Evolutionary conservation across 1,140 invertebrate species (phyloP), one percentile per base, ranked within the genome.

Genomic region (Drosophila biarmipes): DNA sequence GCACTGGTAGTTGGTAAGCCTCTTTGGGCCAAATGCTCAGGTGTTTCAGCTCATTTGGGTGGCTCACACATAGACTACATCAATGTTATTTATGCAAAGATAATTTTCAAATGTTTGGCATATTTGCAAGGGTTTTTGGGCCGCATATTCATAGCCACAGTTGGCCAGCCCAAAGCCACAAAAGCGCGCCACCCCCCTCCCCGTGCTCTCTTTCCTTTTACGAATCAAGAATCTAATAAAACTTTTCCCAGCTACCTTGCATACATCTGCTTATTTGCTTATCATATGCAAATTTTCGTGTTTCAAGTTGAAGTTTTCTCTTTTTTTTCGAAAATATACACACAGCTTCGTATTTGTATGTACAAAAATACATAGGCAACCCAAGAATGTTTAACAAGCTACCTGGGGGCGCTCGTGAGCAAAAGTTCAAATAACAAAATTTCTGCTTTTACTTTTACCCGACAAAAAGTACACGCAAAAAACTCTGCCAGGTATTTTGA

Each of bases 231-330:
- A 87, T 87, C 79, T 89, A 87, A 87, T 87, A 89, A 87, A 87
- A 87, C 84, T 87, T 87, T 87, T 82, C 58, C 81, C 75, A 67
- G 75, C 63, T 81, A 86, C 73, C 73, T 74, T 61, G 62, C 51
- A 67, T 48, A 73, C 74, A 78, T 59, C 75, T 80, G 79, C 84
- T 89, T 89, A 89, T 90, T 87, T 87, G 79, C 84, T 87, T 87
- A 87, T 87, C 84, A 84, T 87, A 87, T 89, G 84, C 84, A 87
- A 89, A 87, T 87, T 84, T 89, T 63, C 84, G 69, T 87, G 78
- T 89, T 79, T 79, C 84, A 77, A 76, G 75, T 79, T 73, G 63
- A 84, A 87, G 67, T 89, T 87, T 84, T 59, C 66, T 19, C 52
- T 64, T 75, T 35, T 57, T 74, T 79, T 71, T 37, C n/a, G 21